Conservation (phyloP, 2,797 vertebrate species). For the Leptoclinus maculatus region DNA sequence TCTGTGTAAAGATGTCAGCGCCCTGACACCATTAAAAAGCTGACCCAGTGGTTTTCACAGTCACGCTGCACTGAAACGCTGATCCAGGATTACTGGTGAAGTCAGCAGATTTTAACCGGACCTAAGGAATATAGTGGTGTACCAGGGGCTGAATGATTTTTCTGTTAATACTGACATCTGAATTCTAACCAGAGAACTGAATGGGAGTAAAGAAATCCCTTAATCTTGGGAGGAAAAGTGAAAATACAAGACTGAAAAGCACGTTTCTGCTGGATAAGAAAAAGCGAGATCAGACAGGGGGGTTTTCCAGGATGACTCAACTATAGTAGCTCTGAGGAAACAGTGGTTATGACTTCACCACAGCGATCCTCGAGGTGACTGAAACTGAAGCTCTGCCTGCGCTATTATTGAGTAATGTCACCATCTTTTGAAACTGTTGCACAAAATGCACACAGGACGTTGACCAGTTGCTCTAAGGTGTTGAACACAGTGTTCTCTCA, state of each 20-base stretch:
- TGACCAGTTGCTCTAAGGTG: neutral
- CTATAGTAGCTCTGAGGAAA: constrained; percentile 4
- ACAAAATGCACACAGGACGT: neutral
- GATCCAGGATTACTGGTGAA: constrained; percentile 15
- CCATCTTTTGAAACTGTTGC: neutral
- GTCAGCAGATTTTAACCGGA: constrained; percentile 10
- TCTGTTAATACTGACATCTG: too few relatives aligned
- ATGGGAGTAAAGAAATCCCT: neutral
- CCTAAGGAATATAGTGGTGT: neutral
- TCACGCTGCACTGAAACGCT: neutral
- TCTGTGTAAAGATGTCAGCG: neutral
- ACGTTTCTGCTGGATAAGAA: neutral
- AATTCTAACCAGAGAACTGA: neutral
- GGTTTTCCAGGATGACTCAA: constrained; percentile 2
- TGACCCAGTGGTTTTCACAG: constrained; percentile 15
- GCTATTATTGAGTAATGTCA: neutral
- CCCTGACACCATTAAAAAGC: neutral
- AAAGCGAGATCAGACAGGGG: neutral
- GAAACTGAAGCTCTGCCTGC: neutral
- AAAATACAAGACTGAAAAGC: neutral
- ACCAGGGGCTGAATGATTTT: neutral
- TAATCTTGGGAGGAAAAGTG: neutral
- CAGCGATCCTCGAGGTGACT: neutral
- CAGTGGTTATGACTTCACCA: constrained; percentile 7
- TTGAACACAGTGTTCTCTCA: neutral